phyloP scores from a whole-genome alignment of 1,140 invertebrate genomes.

The Lamellibrachia luymesi region DNA sequence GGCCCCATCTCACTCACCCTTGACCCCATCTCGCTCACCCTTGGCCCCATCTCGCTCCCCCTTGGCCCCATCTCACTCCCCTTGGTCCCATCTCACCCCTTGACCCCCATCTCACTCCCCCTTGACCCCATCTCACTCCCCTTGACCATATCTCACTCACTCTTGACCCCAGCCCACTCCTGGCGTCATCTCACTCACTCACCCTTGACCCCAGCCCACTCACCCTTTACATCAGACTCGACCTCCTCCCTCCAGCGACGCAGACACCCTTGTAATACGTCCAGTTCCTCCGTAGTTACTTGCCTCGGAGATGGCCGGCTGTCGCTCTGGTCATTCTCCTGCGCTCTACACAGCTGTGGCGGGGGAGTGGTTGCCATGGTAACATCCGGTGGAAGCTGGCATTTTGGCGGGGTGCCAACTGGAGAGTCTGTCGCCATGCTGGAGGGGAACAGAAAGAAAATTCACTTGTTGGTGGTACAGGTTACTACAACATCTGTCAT shows the following conservation, averaged over 20 bases:
- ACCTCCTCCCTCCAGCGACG: conserved; percentile 57
- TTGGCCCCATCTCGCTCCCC: too few species aligned
- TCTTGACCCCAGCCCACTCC: too few species aligned
- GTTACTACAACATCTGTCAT: neutral
- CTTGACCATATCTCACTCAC: too few species aligned
- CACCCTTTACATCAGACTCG: conserved; percentile 55
- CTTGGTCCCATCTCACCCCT: too few species aligned
- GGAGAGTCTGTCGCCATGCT: conserved; percentile 30
- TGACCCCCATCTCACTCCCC: too few species aligned
- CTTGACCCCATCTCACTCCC: too few species aligned
- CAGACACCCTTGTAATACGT: conserved; percentile 55
- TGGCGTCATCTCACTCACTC: too few species aligned
- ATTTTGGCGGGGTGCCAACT: neutral
- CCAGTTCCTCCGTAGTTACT: conserved; percentile 48
- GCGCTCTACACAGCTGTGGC: neutral
- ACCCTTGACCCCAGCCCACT: neutral
- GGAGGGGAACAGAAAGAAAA: neutral
- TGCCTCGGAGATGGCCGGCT: conserved; percentile 43
- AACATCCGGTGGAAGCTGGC: conserved; percentile 31
- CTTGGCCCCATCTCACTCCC: too few species aligned
- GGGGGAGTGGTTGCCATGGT: conserved; percentile 27
- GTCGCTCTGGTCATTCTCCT: neutral
- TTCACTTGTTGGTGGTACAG: neutral
- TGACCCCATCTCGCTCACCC: too few species aligned
- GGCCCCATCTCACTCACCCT: too few species aligned